phyloP scores from a whole-genome alignment of 92 coral and sea anemone species.

The Metridium senile region DNA sequence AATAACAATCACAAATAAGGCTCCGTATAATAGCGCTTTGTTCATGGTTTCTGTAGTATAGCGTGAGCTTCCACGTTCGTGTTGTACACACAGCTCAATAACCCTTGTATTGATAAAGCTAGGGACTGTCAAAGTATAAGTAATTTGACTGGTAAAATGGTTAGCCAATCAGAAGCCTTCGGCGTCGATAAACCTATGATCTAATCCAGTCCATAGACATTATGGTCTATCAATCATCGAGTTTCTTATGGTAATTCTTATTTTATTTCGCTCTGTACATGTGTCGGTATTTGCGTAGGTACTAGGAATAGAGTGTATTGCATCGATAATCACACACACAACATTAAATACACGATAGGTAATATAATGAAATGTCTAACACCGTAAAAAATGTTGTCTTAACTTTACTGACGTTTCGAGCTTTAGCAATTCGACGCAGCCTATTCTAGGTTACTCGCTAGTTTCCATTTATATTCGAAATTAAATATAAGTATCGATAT shows the following conservation, averaged over 20 bases:
- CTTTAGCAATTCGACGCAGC: no score
- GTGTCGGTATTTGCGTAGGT: no score
- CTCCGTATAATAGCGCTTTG: neutral
- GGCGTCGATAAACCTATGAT: conserved; percentile 1
- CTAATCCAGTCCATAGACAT: conserved; percentile 21
- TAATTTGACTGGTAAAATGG: neutral
- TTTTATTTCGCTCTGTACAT: conserved; percentile 3
- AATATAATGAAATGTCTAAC: no score
- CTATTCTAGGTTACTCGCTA: no score
- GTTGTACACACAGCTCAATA: neutral
- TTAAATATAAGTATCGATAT: no score
- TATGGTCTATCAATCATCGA: conserved; percentile 25
- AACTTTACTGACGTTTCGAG: no score
- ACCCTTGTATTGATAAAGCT: neutral
- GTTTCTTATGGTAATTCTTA: conserved; percentile 6
- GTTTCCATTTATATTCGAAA: no score
- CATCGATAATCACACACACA: neutral
- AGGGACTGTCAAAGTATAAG: neutral
- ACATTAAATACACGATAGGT: no score
- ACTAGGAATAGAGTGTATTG: neutral
- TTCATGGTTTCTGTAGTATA: neutral
- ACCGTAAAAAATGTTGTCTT: no score
- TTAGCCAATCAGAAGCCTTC: conserved; percentile 23
- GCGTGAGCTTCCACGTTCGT: neutral
- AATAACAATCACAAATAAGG: neutral